A percentile compares a stretch with the other conserved stretches of the same genome.
These are phyloP conservation scores for Coturnix japonica DNA, from an alignment of 2,113 vertebrate genomes.

Conservation along the genomic window DNA sequence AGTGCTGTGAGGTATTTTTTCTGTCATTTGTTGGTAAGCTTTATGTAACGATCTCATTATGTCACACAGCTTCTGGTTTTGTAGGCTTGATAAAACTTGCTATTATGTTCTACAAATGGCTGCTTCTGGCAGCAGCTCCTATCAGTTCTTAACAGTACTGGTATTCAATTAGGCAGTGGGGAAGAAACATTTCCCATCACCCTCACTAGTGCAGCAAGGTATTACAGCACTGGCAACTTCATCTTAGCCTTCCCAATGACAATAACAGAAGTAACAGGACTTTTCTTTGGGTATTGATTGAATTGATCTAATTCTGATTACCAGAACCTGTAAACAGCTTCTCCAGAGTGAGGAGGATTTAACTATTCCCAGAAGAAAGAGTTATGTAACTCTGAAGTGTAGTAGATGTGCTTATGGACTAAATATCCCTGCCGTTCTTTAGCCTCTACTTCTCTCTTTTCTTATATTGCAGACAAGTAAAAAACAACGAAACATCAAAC, in stretches of 20 bases:
- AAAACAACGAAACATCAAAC: too few species aligned
- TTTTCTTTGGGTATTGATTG: background rate
- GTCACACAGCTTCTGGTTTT: background rate
- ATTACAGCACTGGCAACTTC: background rate
- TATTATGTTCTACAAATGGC: background rate
- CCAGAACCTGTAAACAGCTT: background rate
- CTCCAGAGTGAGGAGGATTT: background rate
- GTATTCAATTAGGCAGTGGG: background rate
- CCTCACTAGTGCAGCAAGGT: background rate
- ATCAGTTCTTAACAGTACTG: background rate
- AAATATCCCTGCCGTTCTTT: constrained; percentile 8
- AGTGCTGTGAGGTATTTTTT: background rate
- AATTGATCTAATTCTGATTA: constrained; percentile 20
- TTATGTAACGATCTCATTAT: background rate
- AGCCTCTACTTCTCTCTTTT: background rate
- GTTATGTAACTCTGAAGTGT: background rate
- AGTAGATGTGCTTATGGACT: background rate
- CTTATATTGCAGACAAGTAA: background rate
- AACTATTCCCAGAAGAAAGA: constrained; percentile 3
- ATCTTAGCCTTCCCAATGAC: background rate
- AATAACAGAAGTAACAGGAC: background rate
- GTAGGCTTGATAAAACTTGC: background rate
- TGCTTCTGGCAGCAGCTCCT: constrained; percentile 3
- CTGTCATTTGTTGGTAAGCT: background rate
- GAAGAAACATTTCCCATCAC: background rate